A percentile compares a stretch with the other conserved stretches of the same genome.
phyloP scores from a whole-genome alignment of 2,888 invertebrate genomes.

The Ophion ventricosus region DNA sequence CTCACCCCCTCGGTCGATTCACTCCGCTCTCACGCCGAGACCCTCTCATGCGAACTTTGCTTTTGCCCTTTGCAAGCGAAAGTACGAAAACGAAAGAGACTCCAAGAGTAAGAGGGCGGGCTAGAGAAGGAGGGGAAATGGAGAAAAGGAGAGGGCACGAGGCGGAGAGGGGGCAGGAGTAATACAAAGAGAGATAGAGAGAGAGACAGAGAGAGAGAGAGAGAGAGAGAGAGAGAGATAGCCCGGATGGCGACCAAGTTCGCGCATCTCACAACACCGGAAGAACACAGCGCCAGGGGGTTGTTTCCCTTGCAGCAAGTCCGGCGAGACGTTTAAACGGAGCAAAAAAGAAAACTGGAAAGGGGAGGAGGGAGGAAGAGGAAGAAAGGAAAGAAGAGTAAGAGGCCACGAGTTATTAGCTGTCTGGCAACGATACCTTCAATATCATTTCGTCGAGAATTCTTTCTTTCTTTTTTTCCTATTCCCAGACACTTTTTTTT shows the following conservation, averaged over 20 bases:
- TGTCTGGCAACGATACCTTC: conserved; percentile 64
- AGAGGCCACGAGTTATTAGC: conserved; percentile 66
- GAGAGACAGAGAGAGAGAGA: conserved; percentile 20
- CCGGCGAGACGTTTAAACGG: conserved; percentile 63
- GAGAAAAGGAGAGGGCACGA: conserved; percentile 2
- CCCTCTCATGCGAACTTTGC: conserved; percentile 46
- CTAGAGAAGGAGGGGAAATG: conserved; percentile 17
- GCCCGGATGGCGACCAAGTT: conserved; percentile 12
- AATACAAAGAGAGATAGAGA: conserved; percentile 37
- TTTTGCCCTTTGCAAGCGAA: conserved; percentile 40
- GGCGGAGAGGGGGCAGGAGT: neutral
- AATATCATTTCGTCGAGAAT: conserved; percentile 33
- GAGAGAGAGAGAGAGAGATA: conserved; percentile 27
- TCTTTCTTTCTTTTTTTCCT: conserved; percentile 10
- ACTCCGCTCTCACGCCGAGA: conserved; percentile 28
- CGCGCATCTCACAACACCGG: conserved; percentile 14
- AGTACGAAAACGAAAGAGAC: conserved; percentile 48
- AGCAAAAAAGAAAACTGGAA: neutral
- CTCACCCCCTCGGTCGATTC: conserved; percentile 35
- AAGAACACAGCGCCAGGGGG: conserved; percentile 34
- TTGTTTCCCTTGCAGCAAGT: conserved; percentile 63
- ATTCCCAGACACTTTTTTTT: conserved; percentile 14
- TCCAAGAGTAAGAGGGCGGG: conserved; percentile 32
- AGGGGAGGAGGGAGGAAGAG: neutral
- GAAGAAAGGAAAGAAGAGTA: neutral